These are phyloP conservation scores for Yponomeuta malinellus DNA, from an alignment of 2,888 invertebrate genomes.

Conservation along the genomic window DNA sequence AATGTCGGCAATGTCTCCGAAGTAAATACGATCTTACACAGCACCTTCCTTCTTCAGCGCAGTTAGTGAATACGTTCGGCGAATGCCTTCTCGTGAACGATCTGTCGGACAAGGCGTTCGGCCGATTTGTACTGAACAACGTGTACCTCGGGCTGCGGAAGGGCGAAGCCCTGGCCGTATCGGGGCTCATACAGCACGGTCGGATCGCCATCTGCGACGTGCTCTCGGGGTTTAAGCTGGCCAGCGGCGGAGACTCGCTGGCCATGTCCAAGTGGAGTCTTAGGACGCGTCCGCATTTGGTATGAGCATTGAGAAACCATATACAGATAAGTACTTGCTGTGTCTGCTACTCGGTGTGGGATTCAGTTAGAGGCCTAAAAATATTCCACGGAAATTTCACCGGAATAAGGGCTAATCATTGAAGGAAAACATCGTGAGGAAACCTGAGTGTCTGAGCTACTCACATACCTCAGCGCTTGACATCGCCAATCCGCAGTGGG, in stretches of 20 bases:
- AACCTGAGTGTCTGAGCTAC: too few species aligned
- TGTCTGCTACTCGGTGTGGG: neutral
- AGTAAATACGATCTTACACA: too few species aligned
- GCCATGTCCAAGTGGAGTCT: slow-evolving; percentile 45
- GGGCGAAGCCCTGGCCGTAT: slow-evolving; percentile 50
- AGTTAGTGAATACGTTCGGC: slow-evolving; percentile 38
- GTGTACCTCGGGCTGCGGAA: slow-evolving; percentile 46
- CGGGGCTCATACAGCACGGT: slow-evolving; percentile 47
- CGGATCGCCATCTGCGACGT: slow-evolving; percentile 41
- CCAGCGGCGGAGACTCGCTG: slow-evolving; percentile 38
- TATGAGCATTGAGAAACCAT: neutral
- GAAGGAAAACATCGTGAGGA: too few species aligned
- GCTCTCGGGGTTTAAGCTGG: slow-evolving; percentile 43
- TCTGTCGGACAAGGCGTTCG: slow-evolving; percentile 29
- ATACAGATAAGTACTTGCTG: neutral
- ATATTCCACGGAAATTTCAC: too few species aligned
- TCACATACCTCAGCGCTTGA: too few species aligned
- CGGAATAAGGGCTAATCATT: too few species aligned
- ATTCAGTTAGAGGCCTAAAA: too few species aligned
- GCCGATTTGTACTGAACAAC: slow-evolving; percentile 32
- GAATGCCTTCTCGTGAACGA: slow-evolving; percentile 43
- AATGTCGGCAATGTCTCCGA: too few species aligned
- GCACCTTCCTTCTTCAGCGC: too few species aligned
- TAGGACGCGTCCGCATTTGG: slow-evolving; percentile 35
- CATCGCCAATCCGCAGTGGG: too few species aligned